phyloP scores from a whole-genome alignment of 2,113 vertebrate species.

The Onychorhynchus coronatus region DNA sequence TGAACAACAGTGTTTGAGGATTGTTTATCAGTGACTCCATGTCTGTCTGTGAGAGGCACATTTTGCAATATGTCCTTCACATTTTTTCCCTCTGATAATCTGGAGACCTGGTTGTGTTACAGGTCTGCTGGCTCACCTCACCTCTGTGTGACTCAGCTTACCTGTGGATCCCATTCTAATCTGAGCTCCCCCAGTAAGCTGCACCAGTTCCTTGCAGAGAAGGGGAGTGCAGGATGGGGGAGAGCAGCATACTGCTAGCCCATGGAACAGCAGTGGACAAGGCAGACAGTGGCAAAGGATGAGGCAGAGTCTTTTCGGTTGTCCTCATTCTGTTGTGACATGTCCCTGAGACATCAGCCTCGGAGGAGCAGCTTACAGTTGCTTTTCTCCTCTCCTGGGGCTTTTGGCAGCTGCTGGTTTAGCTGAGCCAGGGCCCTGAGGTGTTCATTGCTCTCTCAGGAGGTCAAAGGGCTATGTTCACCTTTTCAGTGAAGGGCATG shows the following conservation, averaged over 20 bases:
- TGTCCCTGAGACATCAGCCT: not conserved
- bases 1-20: not conserved
- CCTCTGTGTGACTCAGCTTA: not conserved
- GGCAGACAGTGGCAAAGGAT: not conserved
- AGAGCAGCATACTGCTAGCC: not conserved
- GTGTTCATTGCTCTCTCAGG: not conserved
- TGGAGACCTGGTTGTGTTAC: not conserved
- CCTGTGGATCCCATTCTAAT: not conserved
- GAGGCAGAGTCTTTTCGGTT: not conserved
- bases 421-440: not conserved
- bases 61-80: slow-evolving; percentile 14
- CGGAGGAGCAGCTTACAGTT: not conserved
- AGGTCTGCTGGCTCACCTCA: not conserved
- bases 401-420: not conserved
- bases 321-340: not conserved
- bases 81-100: not conserved
- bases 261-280: not conserved
- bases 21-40: not conserved
- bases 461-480: not conserved
- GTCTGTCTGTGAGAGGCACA: not conserved
- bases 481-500: slow-evolving; percentile 25
- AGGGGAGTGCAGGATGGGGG: not conserved
- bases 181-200: not conserved
- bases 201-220: not conserved
- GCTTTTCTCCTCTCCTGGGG: not conserved